Conservation (phyloP, 1,140 invertebrate genomes). For the Mycetomoellerius zeteki region DNA sequence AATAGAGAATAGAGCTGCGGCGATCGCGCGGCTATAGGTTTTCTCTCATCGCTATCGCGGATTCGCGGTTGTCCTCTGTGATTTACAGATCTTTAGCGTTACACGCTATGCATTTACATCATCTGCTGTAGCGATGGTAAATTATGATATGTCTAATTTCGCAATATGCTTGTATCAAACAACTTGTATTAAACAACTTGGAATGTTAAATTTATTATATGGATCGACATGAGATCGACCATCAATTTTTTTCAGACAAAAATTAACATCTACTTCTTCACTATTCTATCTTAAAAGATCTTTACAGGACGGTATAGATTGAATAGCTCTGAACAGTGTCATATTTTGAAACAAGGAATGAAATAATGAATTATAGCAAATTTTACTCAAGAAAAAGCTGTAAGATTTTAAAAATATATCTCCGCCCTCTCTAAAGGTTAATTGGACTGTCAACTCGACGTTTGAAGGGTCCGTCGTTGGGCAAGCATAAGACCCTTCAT, state of each 20-base stretch:
- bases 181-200: background rate
- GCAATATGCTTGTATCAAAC: background rate
- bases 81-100: slow-evolving; percentile 22
- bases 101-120: background rate
- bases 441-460: slow-evolving; percentile 33
- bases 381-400: too few relatives aligned
- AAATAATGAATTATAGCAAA: too few relatives aligned
- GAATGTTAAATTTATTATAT: slow-evolving; percentile 22
- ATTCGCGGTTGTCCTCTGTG: slow-evolving; percentile 2
- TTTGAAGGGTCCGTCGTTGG: background rate
- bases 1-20: slow-evolving; percentile 38
- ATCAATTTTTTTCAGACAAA: slow-evolving; percentile 9
- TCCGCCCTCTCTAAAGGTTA: background rate
- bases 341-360: too few relatives aligned
- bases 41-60: slow-evolving; percentile 21
- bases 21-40: background rate
- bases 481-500: slow-evolving; percentile 1
- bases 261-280: slow-evolving; percentile 20
- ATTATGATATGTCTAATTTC: slow-evolving; percentile 11
- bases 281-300: slow-evolving; percentile 5
- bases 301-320: too few relatives aligned
- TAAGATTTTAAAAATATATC: too few relatives aligned
- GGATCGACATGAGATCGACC: too few relatives aligned
- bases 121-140: background rate
- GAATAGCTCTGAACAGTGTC: too few relatives aligned